Conservation (phyloP, 2,797 vertebrate species). For the Staurois parvus region DNA sequence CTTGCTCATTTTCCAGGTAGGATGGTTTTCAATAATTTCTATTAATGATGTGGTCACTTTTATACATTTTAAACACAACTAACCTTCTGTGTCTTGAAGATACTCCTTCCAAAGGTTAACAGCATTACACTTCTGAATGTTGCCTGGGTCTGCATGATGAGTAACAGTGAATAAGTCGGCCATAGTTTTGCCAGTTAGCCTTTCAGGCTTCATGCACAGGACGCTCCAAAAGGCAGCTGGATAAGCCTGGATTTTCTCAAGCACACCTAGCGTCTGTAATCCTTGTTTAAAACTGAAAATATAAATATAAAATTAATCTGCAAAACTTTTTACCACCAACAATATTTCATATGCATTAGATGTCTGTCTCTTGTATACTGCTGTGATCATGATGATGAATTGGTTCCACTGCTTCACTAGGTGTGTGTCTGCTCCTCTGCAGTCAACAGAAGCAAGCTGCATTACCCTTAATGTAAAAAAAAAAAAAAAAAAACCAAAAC, state of each 20-base stretch:
- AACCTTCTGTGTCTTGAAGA: constrained; percentile 87
- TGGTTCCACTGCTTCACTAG: too few relatives aligned
- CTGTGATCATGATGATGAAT: too few relatives aligned
- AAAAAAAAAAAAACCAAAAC: too few relatives aligned
- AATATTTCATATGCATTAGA: too few relatives aligned
- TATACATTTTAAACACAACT: background rate
- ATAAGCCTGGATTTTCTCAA: constrained; percentile 87
- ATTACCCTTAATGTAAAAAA: too few relatives aligned
- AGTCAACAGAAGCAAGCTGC: too few relatives aligned
- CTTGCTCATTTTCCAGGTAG: too few relatives aligned
- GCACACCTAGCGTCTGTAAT: constrained; percentile 86
- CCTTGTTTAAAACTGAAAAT: constrained; percentile 86
- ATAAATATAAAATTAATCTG: constrained; percentile 19
- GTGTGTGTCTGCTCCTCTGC: too few relatives aligned
- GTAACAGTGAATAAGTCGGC: constrained; percentile 77
- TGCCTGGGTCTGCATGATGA: constrained; percentile 72
- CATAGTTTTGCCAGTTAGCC: constrained; percentile 78
- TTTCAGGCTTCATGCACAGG: constrained; percentile 79
- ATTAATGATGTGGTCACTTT: too few relatives aligned
- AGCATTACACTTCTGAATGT: constrained; percentile 64
- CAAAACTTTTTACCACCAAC: too few relatives aligned
- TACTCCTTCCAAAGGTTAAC: constrained; percentile 85
- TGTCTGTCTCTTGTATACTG: too few relatives aligned
- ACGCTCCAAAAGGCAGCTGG: constrained; percentile 79
- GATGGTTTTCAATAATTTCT: too few relatives aligned